Evolutionary conservation across 2,888 invertebrate species (phyloP).

Genomic region (Mythimna albipuncta): DNA sequence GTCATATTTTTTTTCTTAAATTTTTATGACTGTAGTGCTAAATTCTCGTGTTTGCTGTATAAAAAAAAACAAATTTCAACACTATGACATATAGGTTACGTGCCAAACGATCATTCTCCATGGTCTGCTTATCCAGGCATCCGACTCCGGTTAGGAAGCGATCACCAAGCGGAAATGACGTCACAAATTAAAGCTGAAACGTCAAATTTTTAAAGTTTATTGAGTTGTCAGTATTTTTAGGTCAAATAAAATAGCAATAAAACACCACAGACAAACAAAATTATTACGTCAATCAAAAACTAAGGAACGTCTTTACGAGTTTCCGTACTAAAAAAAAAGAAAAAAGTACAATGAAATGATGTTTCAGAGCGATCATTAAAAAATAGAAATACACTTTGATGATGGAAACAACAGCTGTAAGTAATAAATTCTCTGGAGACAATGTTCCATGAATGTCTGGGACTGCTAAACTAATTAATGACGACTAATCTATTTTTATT

Average conservation of each 20-base stretch:
- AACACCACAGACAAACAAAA: conserved; percentile 27
- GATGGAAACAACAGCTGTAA: conserved; percentile 73
- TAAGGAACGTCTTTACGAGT: conserved; percentile 35
- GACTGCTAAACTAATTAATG: conserved; percentile 71
- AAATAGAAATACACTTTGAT: conserved; percentile 38
- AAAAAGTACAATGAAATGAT: conserved; percentile 59
- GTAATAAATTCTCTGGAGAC: conserved; percentile 73
- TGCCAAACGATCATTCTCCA: conserved; percentile 23
- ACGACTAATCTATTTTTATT: conserved; percentile 69
- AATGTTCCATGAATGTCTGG: conserved; percentile 72
- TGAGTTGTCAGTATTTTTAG: conserved; percentile 36
- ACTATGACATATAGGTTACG: conserved; percentile 1
- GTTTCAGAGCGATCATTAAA: conserved; percentile 65
- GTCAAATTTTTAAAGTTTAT: conserved; percentile 46
- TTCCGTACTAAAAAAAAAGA: conserved; percentile 30
- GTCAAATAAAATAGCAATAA: conserved; percentile 40
- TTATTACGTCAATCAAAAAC: conserved; percentile 52
- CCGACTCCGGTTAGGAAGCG: conserved; percentile 39
- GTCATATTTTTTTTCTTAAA: conserved; percentile 6
- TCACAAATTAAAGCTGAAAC: conserved; percentile 49
- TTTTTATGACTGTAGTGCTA: conserved; percentile 17
- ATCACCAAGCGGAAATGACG: conserved; percentile 53
- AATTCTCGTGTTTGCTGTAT: conserved; percentile 2
- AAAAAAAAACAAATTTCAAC: conserved; percentile 28
- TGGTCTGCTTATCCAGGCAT: conserved; percentile 12